A percentile compares a stretch with the other conserved stretches of the same genome.
phyloP scores from a whole-genome alignment of 53 echinoderm and acorn worm species.

The Hippasteria phrygiana region DNA sequence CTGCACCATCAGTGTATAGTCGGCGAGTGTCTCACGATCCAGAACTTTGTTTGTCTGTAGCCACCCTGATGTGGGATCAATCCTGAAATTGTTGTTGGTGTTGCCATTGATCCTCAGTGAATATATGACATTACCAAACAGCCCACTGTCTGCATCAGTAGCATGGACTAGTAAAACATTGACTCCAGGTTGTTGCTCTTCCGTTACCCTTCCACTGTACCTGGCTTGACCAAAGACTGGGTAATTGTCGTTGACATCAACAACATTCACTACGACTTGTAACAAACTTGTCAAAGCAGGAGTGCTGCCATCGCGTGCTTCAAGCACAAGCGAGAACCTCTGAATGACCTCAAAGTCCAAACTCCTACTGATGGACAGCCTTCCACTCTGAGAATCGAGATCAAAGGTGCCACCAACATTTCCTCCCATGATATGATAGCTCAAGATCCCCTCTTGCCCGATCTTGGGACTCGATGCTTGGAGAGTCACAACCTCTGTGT shows the following conservation, averaged over 20 bases:
- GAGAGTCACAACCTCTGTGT: conserved; percentile 63
- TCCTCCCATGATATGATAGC: conserved; percentile 80
- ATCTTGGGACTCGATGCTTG: conserved; percentile 71
- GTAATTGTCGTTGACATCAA: conserved; percentile 89
- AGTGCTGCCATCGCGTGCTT: conserved; percentile 77
- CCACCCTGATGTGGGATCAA: conserved; percentile 71
- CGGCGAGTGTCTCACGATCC: conserved; percentile 77
- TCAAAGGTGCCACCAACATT: conserved; percentile 76
- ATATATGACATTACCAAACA: conserved; percentile 76
- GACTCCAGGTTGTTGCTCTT: conserved; percentile 55
- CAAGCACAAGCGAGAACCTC: conserved; percentile 76
- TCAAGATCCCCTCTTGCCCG: conserved; percentile 57
- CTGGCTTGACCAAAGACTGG: conserved; percentile 74
- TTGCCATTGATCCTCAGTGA: conserved; percentile 69
- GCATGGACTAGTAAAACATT: conserved; percentile 76
- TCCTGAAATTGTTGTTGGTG: conserved; percentile 75
- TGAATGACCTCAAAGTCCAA: conserved; percentile 80
- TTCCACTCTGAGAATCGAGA: conserved; percentile 74
- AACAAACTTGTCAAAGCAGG: conserved; percentile 77
- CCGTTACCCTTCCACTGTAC: conserved; percentile 69
- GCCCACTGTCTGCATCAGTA: conserved; percentile 74
- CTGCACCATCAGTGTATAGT: conserved; percentile 77
- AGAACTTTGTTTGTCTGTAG: conserved; percentile 74
- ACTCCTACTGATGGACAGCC: conserved; percentile 65
- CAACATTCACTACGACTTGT: conserved; percentile 65